Evolutionary conservation across 2,797 vertebrate genomes (phyloP).

Genomic region (Sebastes ruberrimus): DNA sequence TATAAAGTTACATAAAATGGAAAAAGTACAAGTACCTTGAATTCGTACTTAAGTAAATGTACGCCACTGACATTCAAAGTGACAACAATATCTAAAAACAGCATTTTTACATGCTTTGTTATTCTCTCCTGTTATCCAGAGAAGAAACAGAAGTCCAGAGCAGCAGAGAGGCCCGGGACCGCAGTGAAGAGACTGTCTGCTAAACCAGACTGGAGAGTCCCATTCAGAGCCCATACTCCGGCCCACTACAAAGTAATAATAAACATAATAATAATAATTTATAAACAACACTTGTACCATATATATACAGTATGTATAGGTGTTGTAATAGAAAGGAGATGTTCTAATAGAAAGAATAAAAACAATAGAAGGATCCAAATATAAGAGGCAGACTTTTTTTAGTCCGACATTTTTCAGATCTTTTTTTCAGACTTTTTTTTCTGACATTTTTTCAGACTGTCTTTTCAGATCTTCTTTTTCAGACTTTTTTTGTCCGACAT

Average conservation of each 20-base stretch:
- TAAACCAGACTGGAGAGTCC: conserved; percentile 74
- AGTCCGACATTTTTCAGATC: too few species aligned
- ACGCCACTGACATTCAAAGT: background rate
- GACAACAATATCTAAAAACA: background rate
- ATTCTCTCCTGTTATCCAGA: conserved; percentile 31
- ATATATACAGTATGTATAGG: too few species aligned
- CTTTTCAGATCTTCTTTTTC: too few species aligned
- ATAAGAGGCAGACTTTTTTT: too few species aligned
- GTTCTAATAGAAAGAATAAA: too few species aligned
- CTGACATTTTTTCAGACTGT: too few species aligned
- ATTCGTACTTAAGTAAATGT: background rate
- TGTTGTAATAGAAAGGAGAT: too few species aligned
- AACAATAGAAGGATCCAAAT: too few species aligned
- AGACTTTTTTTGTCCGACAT: too few species aligned
- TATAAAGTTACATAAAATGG: background rate
- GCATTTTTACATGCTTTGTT: background rate
- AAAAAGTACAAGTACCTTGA: background rate
- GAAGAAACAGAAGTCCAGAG: conserved; percentile 67
- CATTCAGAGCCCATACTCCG: conserved; percentile 45
- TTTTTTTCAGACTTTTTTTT: too few species aligned
- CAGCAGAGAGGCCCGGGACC: conserved; percentile 47
- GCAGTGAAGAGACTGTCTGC: conserved; percentile 50
- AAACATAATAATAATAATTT: background rate
- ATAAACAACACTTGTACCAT: too few species aligned
- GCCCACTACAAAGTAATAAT: conserved; percentile 61